Evolutionary conservation across 2,113 vertebrate species (phyloP).

Genomic region (Pteruthius melanotis): DNA sequence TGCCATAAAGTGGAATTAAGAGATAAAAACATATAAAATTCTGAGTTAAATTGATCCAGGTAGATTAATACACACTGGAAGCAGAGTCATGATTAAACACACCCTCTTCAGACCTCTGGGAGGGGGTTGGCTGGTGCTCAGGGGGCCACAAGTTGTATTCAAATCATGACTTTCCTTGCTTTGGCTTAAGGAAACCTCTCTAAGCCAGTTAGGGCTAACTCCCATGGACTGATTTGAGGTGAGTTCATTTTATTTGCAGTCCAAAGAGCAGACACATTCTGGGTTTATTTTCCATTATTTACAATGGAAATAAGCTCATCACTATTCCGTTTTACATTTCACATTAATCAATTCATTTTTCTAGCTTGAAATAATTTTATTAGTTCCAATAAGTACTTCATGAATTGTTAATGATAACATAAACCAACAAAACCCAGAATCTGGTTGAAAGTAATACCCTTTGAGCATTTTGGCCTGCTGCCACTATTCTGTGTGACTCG

Average conservation of each 20-base stretch:
- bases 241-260: not conserved
- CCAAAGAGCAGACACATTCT: not conserved
- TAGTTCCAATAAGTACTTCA: conserved; percentile 27
- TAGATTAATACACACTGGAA: not conserved
- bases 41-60: not conserved
- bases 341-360: conserved; percentile 27
- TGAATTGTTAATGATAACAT: conserved; percentile 19
- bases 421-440: not conserved
- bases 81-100: not conserved
- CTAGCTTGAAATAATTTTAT: conserved; percentile 40
- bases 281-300: conserved; percentile 25
- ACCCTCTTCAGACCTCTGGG: not conserved
- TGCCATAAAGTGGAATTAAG: not conserved
- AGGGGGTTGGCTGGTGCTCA: not conserved
- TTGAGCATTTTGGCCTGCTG: not conserved
- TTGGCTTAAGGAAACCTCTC: not conserved
- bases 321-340: conserved; percentile 26
- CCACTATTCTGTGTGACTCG: not conserved
- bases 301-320: conserved; percentile 38
- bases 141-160: not conserved
- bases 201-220: not conserved
- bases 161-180: not conserved
- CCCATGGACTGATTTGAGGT: not conserved
- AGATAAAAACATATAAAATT: not conserved
- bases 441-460: not conserved